Percentiles rank a stretch among this genome's conserved stretches.
phyloP scores from a whole-genome alignment of 2,888 invertebrate species.

The Stenoptilia bipunctidactyla region DNA sequence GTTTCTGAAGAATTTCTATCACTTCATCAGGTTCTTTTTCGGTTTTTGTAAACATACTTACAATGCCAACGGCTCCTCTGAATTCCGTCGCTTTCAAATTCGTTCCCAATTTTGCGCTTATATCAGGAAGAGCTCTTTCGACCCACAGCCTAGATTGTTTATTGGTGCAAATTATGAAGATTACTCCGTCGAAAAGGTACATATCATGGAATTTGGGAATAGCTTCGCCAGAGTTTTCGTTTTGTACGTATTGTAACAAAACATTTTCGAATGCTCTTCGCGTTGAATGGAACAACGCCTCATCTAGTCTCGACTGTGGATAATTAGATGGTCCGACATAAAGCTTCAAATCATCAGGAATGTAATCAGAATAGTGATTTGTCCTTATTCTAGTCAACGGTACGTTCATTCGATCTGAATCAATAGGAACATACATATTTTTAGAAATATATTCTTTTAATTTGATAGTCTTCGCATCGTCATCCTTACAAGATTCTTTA shows the following conservation, averaged over 20 bases:
- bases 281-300: conserved; percentile 34
- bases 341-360: conserved; percentile 50
- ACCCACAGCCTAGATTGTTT: conserved; percentile 38
- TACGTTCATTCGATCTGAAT: conserved; percentile 33
- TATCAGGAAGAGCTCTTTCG: conserved; percentile 24
- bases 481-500: conserved; percentile 7
- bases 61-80: conserved; percentile 55
- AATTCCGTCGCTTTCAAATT: conserved; percentile 48
- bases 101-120: conserved; percentile 29
- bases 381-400: conserved; percentile 41
- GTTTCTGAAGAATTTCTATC: conserved; percentile 34
- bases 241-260: conserved; percentile 23
- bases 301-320: conserved; percentile 48
- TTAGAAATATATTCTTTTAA: conserved; percentile 31
- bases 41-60: conserved; percentile 43
- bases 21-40: conserved; percentile 37
- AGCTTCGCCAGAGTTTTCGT: conserved; percentile 19
- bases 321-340: conserved; percentile 51
- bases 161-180: conserved; percentile 49
- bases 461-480: conserved; percentile 23
- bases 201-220: conserved; percentile 50
- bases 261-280: conserved; percentile 42
- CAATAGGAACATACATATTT: conserved; percentile 38
- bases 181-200: conserved; percentile 55
- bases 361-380: conserved; percentile 46